Conservation (phyloP, 1,140 invertebrate species). For the Neodiprion fabricii region DNA sequence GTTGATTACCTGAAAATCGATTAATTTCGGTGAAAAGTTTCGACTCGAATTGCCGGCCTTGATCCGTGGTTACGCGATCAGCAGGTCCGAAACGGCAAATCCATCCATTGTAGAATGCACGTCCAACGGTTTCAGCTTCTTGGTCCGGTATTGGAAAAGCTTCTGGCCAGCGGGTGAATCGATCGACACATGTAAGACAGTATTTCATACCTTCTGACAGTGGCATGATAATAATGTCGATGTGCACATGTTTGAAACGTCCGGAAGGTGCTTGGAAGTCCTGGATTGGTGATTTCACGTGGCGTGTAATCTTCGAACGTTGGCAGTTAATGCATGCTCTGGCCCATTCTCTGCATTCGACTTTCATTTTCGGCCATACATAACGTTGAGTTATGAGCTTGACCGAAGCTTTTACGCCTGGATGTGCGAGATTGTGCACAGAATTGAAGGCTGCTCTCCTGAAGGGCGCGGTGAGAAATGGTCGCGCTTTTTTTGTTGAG, state of each 20-base stretch:
- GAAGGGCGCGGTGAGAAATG: slow-evolving; percentile 23
- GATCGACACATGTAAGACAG: no score
- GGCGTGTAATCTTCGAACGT: slow-evolving; percentile 35
- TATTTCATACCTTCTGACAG: slow-evolving; percentile 7
- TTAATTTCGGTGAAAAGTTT: no score
- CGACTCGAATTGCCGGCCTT: no score
- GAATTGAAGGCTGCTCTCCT: slow-evolving; percentile 18
- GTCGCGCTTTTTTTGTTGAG: slow-evolving; percentile 19
- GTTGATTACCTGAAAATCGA: no score
- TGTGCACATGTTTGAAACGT: slow-evolving; percentile 41
- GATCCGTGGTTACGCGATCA: no score
- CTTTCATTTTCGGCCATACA: no score
- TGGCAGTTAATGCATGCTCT: slow-evolving; percentile 40
- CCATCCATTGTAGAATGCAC: no score
- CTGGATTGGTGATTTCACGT: slow-evolving; percentile 34
- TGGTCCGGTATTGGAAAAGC: no score
- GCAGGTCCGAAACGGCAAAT: no score
- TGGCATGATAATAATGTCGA: slow-evolving; percentile 29
- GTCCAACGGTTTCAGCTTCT: no score
- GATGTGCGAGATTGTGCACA: slow-evolving; percentile 31
- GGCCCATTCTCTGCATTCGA: no score
- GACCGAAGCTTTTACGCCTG: slow-evolving; percentile 27
- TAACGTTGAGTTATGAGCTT: slow-evolving; percentile 33
- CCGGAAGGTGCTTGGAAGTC: slow-evolving; percentile 25
- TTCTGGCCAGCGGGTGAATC: no score